These are phyloP conservation scores for Mycteria americana DNA, from an alignment of 2,797 vertebrate species.

Conservation along the genomic window DNA sequence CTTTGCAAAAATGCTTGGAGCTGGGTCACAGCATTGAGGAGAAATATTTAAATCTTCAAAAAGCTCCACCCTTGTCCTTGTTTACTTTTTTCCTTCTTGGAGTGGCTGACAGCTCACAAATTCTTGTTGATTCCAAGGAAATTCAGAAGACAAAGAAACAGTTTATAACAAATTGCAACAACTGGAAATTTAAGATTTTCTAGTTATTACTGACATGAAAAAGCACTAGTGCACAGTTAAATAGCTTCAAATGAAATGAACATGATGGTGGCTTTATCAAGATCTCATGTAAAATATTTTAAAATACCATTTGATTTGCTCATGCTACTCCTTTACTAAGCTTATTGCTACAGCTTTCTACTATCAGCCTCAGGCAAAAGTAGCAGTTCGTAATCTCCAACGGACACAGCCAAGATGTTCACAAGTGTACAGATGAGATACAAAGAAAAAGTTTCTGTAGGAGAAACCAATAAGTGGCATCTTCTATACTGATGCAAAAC, in stretches of 20 bases:
- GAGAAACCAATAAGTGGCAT: neutral
- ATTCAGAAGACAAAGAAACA: neutral
- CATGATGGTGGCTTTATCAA: neutral
- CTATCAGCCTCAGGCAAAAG: neutral
- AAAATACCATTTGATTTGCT: neutral
- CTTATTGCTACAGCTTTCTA: neutral
- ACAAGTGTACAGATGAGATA: neutral
- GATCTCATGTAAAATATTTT: neutral
- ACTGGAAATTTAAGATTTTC: neutral
- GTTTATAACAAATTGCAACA: neutral
- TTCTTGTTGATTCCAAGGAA: slow-evolving; percentile 24
- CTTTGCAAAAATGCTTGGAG: slow-evolving; percentile 18
- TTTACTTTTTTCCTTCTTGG: slow-evolving; percentile 49
- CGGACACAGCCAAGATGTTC: neutral
- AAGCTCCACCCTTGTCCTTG: slow-evolving; percentile 42
- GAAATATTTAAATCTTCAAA: slow-evolving; percentile 27
- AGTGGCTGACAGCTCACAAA: slow-evolving; percentile 24
- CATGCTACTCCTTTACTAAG: neutral
- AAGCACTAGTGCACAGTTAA: neutral
- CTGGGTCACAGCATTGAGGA: neutral
- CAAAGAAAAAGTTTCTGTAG: neutral
- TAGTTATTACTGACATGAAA: neutral
- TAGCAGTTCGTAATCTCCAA: neutral
- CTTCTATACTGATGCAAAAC: neutral
- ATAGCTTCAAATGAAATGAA: neutral